Evolutionary conservation across 2,113 vertebrate species (phyloP).

Genomic region (Podocnemis expansa): DNA sequence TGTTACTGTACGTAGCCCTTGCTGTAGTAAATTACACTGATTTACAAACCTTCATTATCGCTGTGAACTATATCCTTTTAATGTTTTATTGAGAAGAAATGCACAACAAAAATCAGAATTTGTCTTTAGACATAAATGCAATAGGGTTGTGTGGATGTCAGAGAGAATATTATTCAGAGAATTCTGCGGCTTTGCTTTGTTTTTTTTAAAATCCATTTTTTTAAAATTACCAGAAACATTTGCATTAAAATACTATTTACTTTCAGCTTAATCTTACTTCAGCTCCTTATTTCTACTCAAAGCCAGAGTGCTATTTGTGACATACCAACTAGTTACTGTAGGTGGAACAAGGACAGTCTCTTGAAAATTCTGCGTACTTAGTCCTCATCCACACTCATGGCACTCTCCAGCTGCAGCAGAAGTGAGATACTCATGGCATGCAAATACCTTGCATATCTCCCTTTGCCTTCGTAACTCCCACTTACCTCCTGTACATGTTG

Average conservation of each 20-base stretch:
- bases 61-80: neutral
- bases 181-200: neutral
- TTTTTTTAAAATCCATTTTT: too few species aligned
- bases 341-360: neutral
- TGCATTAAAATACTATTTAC: neutral
- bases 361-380: rapidly evolving
- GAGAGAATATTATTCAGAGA: neutral
- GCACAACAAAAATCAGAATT: neutral
- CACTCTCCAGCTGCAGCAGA: too few species aligned
- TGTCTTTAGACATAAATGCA: neutral
- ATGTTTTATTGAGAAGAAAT: rapidly evolving
- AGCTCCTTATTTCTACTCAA: neutral
- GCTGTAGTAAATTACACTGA: neutral
- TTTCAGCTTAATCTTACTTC: neutral
- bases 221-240: neutral
- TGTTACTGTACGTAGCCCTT: neutral
- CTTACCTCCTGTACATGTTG: too few species aligned
- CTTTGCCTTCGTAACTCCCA: too few species aligned
- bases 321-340: rapidly evolving
- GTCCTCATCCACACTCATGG: too few species aligned
- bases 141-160: neutral
- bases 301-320: rapidly evolving
- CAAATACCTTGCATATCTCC: too few species aligned
- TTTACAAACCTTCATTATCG: neutral
- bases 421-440: too few species aligned